Conservation (phyloP, 2,113 vertebrate species). For the Xiphophorus couchianus region DNA sequence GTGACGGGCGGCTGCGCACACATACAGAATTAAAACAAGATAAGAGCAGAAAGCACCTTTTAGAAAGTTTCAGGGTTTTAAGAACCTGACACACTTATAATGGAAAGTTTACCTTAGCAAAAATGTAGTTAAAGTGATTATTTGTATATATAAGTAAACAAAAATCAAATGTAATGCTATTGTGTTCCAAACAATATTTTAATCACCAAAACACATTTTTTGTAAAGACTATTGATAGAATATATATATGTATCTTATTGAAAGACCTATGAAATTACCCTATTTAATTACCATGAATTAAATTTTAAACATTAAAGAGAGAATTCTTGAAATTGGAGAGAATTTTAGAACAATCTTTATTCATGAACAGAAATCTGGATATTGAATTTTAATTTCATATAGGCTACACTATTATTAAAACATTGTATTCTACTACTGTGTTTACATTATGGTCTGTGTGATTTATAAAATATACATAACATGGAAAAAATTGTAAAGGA, state of each 20-base stretch:
- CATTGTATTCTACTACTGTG: background rate
- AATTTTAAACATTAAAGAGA: no score
- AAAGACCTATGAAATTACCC: no score
- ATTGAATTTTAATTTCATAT: background rate
- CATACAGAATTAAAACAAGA: background rate
- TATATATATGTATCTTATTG: no score
- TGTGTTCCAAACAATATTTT: no score
- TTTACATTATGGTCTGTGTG: background rate
- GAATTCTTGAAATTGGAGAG: no score
- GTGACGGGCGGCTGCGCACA: slow-evolving; percentile 30
- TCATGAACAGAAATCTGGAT: background rate
- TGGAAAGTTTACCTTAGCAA: background rate
- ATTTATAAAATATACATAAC: background rate
- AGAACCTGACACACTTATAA: background rate
- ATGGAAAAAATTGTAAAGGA: background rate
- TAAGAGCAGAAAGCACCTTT: background rate
- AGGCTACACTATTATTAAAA: background rate
- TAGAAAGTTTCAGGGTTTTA: background rate
- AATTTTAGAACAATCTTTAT: no score
- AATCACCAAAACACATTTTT: no score
- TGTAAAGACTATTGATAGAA: no score
- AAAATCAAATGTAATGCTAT: background rate
- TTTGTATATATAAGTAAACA: background rate
- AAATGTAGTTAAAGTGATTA: background rate
- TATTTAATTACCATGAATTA: no score